Evolutionary conservation across 1,140 invertebrate species (phyloP).

Genomic region (Nasonia vitripennis): DNA sequence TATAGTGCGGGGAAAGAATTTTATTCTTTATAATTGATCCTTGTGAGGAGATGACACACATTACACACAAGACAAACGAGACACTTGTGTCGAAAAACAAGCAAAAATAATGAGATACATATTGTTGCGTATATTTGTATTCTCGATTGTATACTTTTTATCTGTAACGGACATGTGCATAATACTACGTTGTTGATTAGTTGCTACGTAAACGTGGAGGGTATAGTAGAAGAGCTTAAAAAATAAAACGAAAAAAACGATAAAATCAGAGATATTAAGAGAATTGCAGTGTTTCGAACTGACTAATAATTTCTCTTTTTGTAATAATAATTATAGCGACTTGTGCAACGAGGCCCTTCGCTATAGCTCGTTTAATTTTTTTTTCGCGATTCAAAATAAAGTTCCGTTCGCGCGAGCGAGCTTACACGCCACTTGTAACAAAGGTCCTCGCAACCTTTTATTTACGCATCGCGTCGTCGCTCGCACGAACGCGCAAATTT

Average conservation of each 20-base stretch:
- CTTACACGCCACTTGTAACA: background rate
- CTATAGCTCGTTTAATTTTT: background rate
- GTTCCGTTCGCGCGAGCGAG: too few species aligned
- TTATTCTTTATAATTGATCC: constrained; percentile 49
- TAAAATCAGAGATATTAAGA: background rate
- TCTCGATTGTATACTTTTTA: constrained; percentile 53
- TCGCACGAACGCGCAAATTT: background rate
- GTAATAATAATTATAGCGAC: background rate
- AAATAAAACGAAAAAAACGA: background rate
- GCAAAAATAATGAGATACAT: constrained; percentile 30
- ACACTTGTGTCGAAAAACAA: constrained; percentile 10
- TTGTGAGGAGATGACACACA: constrained; percentile 1
- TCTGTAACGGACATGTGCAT: constrained; percentile 44
- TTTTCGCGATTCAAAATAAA: too few species aligned
- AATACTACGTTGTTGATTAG: constrained; percentile 58
- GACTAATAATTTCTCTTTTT: constrained; percentile 5
- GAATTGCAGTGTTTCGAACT: background rate
- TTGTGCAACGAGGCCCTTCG: background rate
- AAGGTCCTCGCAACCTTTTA: background rate
- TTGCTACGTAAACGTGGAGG: constrained; percentile 42
- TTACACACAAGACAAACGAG: background rate
- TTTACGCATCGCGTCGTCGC: background rate
- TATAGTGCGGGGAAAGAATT: constrained; percentile 42
- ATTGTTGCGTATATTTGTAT: constrained; percentile 59
- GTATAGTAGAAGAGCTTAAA: constrained; percentile 47